Percentiles rank a stretch among this genome's conserved stretches.
These are phyloP conservation scores for Campopleginae sp. DNA, from an alignment of 2,888 invertebrate species.

Conservation along the genomic window DNA sequence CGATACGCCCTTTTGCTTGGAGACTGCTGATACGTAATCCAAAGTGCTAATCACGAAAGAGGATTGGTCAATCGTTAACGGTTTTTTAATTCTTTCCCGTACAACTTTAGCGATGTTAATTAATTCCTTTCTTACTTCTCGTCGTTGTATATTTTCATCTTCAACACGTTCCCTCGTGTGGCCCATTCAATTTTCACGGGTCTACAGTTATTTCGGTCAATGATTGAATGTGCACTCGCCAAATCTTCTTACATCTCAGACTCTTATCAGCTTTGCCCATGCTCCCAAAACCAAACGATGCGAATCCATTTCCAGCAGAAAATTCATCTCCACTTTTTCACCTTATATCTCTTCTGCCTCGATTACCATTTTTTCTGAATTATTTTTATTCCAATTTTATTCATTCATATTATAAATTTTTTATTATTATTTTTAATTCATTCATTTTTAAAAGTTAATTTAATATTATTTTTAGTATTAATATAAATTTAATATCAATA, in stretches of 20 bases:
- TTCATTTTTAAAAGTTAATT: no score
- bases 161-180: not conserved
- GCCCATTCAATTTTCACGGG: conserved; percentile 69
- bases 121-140: conserved; percentile 44
- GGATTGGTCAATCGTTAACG: conserved; percentile 59
- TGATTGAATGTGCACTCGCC: conserved; percentile 42
- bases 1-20: conserved; percentile 12
- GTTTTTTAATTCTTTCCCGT: conserved; percentile 58
- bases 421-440: no score
- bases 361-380: not conserved
- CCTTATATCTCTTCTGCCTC: not conserved
- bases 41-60: conserved; percentile 43
- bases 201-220: conserved; percentile 68
- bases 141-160: not conserved
- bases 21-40: conserved; percentile 22
- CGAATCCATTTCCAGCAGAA: not conserved
- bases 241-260: conserved; percentile 1
- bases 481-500: no score
- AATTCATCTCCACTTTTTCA: not conserved
- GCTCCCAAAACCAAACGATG: not conserved
- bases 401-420: no score
- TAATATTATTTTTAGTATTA: no score
- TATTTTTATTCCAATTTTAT: no score
- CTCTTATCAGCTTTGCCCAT: conserved; percentile 1
- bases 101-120: conserved; percentile 50